These are phyloP conservation scores for Trissolcus japonicus DNA, from an alignment of 2,888 invertebrate genomes.

Conservation along the genomic window DNA sequence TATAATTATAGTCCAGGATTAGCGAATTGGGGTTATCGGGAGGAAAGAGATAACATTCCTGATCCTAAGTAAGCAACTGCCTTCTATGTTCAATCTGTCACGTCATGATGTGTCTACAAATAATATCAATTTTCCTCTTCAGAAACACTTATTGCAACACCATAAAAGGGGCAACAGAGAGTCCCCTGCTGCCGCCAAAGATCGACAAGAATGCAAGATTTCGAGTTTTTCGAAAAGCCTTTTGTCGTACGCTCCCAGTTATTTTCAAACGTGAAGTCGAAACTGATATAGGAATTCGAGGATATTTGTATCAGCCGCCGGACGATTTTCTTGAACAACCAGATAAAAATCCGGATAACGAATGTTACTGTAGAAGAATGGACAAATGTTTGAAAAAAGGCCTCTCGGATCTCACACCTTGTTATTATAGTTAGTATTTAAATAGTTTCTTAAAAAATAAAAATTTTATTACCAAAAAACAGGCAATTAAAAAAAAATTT, in stretches of 20 bases:
- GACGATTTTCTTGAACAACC: slow-evolving; percentile 80
- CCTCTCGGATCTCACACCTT: slow-evolving; percentile 83
- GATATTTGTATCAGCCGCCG: slow-evolving; percentile 80
- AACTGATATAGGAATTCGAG: slow-evolving; percentile 78
- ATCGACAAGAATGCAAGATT: slow-evolving; percentile 79
- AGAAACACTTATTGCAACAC: slow-evolving; percentile 80
- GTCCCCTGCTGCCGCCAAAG: slow-evolving; percentile 82
- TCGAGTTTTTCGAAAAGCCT: slow-evolving; percentile 83
- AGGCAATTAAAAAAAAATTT: neutral
- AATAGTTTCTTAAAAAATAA: neutral
- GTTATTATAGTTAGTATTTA: slow-evolving; percentile 82
- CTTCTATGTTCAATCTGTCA: neutral
- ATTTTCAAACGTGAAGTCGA: slow-evolving; percentile 72
- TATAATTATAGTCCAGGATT: slow-evolving; percentile 82
- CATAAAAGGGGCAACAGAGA: slow-evolving; percentile 84
- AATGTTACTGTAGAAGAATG: slow-evolving; percentile 80
- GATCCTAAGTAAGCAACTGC: slow-evolving; percentile 64
- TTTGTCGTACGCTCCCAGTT: slow-evolving; percentile 84
- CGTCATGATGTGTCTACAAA: neutral
- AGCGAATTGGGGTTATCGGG: slow-evolving; percentile 82
- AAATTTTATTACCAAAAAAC: neutral
- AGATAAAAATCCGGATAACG: slow-evolving; percentile 79
- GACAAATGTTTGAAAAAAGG: slow-evolving; percentile 80
- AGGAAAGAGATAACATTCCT: slow-evolving; percentile 67
- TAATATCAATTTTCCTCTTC: slow-evolving; percentile 6